Evolutionary conservation across 1,140 invertebrate species (phyloP).

Genomic region (Palaemon carinicauda): DNA sequence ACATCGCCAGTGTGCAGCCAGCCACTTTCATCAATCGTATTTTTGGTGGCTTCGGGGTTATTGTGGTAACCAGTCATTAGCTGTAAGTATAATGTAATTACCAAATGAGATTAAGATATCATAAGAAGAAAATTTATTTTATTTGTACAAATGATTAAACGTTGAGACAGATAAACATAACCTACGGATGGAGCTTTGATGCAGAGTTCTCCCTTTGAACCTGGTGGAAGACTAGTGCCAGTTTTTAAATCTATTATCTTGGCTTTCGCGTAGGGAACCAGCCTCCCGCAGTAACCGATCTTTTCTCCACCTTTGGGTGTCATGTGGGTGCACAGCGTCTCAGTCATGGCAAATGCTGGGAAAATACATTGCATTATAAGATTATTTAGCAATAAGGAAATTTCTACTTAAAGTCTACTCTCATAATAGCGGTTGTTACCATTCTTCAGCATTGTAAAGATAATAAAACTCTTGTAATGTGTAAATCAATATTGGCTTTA

Average conservation of each 20-base stretch:
- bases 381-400: background rate
- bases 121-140: no score
- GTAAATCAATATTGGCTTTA: background rate
- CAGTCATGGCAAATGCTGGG: conserved; percentile 56
- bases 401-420: background rate
- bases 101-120: background rate
- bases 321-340: conserved; percentile 34
- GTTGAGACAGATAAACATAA: background rate
- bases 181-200: conserved; percentile 69
- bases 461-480: background rate
- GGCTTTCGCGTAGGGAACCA: conserved; percentile 73
- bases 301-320: conserved; percentile 17
- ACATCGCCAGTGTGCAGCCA: conserved; percentile 67
- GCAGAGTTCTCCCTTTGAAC: conserved; percentile 75
- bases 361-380: background rate
- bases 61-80: conserved; percentile 65
- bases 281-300: conserved; percentile 73
- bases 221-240: conserved; percentile 70
- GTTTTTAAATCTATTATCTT: conserved; percentile 71
- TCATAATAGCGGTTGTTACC: background rate
- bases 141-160: no score
- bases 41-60: conserved; percentile 64
- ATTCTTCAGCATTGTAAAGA: no score
- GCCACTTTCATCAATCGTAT: conserved; percentile 66
- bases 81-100: conserved; percentile 3